phyloP scores from a whole-genome alignment of 2,113 vertebrate species.

The Halcyon malimbica region DNA sequence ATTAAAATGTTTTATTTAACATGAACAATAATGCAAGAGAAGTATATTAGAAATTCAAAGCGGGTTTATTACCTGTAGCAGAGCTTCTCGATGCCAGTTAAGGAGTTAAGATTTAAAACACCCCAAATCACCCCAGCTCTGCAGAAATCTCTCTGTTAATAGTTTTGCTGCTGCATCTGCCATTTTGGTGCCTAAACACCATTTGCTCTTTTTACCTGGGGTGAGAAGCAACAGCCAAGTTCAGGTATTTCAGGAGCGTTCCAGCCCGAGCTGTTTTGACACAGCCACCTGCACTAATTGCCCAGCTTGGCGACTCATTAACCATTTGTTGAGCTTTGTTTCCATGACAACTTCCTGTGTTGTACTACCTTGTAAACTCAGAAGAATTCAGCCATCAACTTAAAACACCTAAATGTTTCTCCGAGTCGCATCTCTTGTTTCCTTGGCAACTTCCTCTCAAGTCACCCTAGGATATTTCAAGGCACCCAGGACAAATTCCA shows the following conservation, averaged over 20 bases:
- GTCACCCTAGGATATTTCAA: slow-evolving; percentile 50
- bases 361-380: neutral
- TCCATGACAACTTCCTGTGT: slow-evolving; percentile 55
- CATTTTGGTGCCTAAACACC: neutral
- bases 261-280: neutral
- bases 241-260: neutral
- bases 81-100: neutral
- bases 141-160: neutral
- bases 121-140: neutral
- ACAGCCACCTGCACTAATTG: neutral
- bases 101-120: neutral
- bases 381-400: slow-evolving; percentile 30
- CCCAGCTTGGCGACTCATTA: slow-evolving; percentile 17
- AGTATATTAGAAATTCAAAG: neutral
- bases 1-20: neutral
- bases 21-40: neutral
- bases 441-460: slow-evolving; percentile 61
- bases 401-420: slow-evolving; percentile 36
- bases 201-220: neutral
- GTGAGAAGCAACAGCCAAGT: neutral
- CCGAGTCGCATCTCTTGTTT: slow-evolving; percentile 50
- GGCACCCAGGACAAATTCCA: slow-evolving; percentile 57
- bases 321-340: slow-evolving; percentile 44
- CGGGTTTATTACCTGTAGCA: neutral
- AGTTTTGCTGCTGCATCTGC: neutral